Base-by-base conservation (phyloP, 2,113 vertebrate genomes). In the Danionella cerebrum region DNA sequence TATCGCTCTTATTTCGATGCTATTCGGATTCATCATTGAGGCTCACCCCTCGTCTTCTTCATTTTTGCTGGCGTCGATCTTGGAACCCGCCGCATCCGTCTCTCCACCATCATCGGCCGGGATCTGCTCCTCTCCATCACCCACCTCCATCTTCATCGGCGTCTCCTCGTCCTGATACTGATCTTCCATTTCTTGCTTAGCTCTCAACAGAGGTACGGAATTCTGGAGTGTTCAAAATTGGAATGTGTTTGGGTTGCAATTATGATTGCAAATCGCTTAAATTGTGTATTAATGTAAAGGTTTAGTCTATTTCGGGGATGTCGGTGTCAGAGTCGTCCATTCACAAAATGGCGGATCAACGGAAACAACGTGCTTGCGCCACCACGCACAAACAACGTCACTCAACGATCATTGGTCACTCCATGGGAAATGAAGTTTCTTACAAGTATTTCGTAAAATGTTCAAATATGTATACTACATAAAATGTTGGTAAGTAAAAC, bases 11-110 rank as follows among this genome's bases (percentile, higher is more conserved):
- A n/a, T n/a, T n/a, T n/a, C n/a, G n/a, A n/a, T n/a, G n/a, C n/a
- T n/a, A n/a, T n/a, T n/a, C n/a, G n/a, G n/a, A n/a, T n/a, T n/a
- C n/a, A n/a, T n/a, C n/a, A n/a, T n/a, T n/a, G 39, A 9, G n/a
- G 44, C 73, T 83, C 83, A 96, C 95, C 95, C 95, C 78, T 95
- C 94, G 38, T 98, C 95, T 76, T 98, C 95, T 73, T 97, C 95
- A 72, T 96, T 95, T 83, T 94, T 97, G 75, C 94, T 95, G 69
- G 94, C 94, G 71, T 96, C 93, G 27, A 96, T 97, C 73, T 90
- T 91, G 5, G 91, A 89, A 33, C 94, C 95, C 77, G 96, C 94
- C 18, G 91, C 86, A 72, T 94, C 91, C n/a, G 70, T 83, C 57
- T 65, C 81, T 45, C 64, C 84, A 65, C 58, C 77, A 79, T 79